Evolutionary conservation across 2,888 invertebrate genomes (phyloP), one percentile per base, ranked within the genome.

Genomic region (Drosophila macrothrix): DNA sequence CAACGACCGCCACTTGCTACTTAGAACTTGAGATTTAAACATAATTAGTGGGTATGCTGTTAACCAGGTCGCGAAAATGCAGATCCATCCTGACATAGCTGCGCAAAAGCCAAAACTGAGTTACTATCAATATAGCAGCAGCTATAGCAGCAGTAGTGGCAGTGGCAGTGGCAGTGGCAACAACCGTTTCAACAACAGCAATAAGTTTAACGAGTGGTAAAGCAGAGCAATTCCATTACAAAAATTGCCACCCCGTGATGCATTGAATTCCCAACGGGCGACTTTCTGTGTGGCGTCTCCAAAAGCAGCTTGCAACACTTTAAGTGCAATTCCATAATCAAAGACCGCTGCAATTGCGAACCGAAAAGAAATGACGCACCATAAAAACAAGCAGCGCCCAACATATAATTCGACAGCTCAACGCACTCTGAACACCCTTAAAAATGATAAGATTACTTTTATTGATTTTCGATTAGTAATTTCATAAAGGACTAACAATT

Each of bases 291-390:
- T 64, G 54, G 29, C 60, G 56, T 61, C 56, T 62, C 62, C 76
- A 49, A 60, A 61, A 71, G 66, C 39, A 59, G 66, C 60, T 69
- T 78, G 83, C 85, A 83, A 88, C 83, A 84, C 82, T 84, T 85
- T 80, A 78, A 88, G 84, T 88, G 90, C 85, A 88, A 82, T 84
- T 87, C 77, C 84, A 86, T 86, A 86, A 86, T 88, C 89, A 86
- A 86, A 88, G 80, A 80, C 77, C 71, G 60, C 39, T 64, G 73
- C 74, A 73, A 78, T 64, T 66, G 65, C 58, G 43, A 68, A 49
- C 46, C 69, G 64, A 68, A 77, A 81, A 75, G 75, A 81, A 88
- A 77, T 81, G 86, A 81, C 74, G 86, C 65, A 56, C 70, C 65
- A 79, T 83, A 88, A 86, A 84, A 83, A 76, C 84, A 60, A 69